Percentiles rank a stretch among this genome's conserved stretches.
phyloP scores from a whole-genome alignment of 2,888 invertebrate genomes.

The Camponotus fellah region DNA sequence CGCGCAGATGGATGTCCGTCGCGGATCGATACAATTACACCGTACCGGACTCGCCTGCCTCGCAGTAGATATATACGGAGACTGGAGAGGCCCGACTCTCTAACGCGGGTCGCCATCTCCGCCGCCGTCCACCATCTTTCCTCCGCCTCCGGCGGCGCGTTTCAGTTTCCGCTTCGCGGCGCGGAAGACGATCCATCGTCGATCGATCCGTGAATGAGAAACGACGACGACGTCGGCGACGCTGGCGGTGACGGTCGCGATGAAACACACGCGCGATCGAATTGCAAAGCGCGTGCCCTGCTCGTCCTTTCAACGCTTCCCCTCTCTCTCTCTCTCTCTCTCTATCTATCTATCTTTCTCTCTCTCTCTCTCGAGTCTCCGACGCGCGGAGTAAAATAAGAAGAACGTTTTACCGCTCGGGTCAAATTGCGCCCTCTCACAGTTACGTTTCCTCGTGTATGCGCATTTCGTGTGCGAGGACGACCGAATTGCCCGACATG shows the following conservation, averaged over 20 bases:
- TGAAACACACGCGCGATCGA: constrained; percentile 64
- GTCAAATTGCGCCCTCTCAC: constrained; percentile 58
- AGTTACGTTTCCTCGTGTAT: not conserved
- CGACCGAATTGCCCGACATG: constrained; percentile 55
- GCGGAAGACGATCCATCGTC: constrained; percentile 62
- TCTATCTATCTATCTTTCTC: too few species aligned
- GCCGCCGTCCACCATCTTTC: constrained; percentile 16
- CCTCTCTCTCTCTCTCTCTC: too few species aligned
- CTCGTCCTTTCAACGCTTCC: constrained; percentile 18
- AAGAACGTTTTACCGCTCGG: constrained; percentile 64
- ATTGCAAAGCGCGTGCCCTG: constrained; percentile 54
- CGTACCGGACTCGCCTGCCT: constrained; percentile 7
- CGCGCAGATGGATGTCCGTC: constrained; percentile 34
- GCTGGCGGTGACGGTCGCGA: not conserved
- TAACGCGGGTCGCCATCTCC: not conserved
- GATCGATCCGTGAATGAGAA: constrained; percentile 67
- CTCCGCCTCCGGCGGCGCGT: constrained; percentile 41
- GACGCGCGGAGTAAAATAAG: constrained; percentile 60
- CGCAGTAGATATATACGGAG: not conserved
- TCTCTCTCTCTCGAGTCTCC: constrained; percentile 15
- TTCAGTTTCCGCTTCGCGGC: constrained; percentile 59
- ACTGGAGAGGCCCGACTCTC: not conserved
- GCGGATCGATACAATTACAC: constrained; percentile 52
- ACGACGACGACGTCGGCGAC: constrained; percentile 34
- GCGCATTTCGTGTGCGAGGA: too few species aligned